Base-by-base conservation (phyloP, 2,888 invertebrate genomes). In the Plebejus argus region DNA sequence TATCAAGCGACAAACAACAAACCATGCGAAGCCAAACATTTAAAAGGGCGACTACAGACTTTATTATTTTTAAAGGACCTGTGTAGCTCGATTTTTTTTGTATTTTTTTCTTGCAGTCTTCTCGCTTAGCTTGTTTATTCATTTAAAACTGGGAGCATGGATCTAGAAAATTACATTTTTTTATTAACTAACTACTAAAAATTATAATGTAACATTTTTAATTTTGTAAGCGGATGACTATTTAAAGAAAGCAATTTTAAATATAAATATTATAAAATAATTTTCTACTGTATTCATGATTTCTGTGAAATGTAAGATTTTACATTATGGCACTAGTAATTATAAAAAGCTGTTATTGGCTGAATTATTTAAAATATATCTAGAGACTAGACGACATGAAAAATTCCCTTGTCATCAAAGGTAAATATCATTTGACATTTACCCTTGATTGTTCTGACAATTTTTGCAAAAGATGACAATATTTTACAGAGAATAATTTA, bases 111-210 rank as follows among this genome's bases (percentile, higher is more conserved):
- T 91, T 90, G 93, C 93, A 94, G 93, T 93, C 93, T 93, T 94
- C 92, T 90, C 82, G 85, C 86, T 90, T 91, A 91, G 88, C 93
- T 92, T 89, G 94, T 90, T 95, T 96, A 97, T 95, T 97, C 97
- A 94, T 95, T 97, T 96, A 97, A 95, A 91, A 97, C 96, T 87
- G 97, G 97, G 94, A 97, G 96, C 95, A 96, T 96, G 93, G 97
- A 97, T 96, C 97, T 95, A 95, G 91, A 95, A 94, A 87, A 78
- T 85, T 84, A 84, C 81, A 78, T 58, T 28, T 70, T 70, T 33
- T 20, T 28, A 58, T 77, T 71, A 77, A 15, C 20, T 8, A 23
- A 61, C 28, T 28, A 23, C 18, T n/a, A 58, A 58, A 7, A 61
- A n/a, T n/a, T 6, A 61, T 35, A 8, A 33, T 15, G 7, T 6